These are phyloP conservation scores for Eriosoma lanigerum DNA, from an alignment of 1,140 invertebrate species.

Conservation along the genomic window DNA sequence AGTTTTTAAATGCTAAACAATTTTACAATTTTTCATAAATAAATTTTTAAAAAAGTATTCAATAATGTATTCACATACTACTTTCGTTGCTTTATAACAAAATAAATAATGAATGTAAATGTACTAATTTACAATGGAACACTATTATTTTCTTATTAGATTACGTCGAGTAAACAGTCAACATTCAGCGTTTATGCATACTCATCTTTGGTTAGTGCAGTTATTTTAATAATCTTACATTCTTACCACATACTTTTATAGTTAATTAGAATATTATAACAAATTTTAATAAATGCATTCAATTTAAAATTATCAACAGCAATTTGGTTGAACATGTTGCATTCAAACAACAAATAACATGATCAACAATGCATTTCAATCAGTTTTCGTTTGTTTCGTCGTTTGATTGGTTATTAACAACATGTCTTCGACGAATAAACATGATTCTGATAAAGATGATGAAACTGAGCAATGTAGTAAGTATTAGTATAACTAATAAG, in stretches of 20 bases:
- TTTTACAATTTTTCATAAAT: background rate
- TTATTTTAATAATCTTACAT: background rate
- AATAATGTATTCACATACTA: background rate
- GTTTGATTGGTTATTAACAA: constrained; percentile 41
- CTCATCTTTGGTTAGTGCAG: background rate
- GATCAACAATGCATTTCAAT: constrained; percentile 42
- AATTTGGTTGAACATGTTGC: constrained; percentile 27
- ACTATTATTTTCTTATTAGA: background rate
- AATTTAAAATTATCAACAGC: constrained; percentile 3
- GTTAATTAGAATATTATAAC: background rate
- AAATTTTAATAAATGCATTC: background rate
- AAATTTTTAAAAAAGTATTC: background rate
- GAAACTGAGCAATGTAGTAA: constrained; percentile 43
- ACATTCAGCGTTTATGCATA: background rate
- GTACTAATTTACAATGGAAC: background rate
- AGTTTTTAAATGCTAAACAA: constrained; percentile 25
- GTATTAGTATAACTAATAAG: constrained; percentile 19
- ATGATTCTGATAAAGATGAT: constrained; percentile 46
- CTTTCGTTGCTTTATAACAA: background rate
- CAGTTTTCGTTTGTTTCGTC: constrained; percentile 37
- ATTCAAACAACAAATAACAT: constrained; percentile 29
- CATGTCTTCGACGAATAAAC: constrained; percentile 46
- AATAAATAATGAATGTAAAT: background rate
- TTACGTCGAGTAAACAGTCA: background rate
- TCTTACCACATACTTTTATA: background rate